Conservation (phyloP, 2,113 vertebrate species). For the Suricata suricatta region DNA sequence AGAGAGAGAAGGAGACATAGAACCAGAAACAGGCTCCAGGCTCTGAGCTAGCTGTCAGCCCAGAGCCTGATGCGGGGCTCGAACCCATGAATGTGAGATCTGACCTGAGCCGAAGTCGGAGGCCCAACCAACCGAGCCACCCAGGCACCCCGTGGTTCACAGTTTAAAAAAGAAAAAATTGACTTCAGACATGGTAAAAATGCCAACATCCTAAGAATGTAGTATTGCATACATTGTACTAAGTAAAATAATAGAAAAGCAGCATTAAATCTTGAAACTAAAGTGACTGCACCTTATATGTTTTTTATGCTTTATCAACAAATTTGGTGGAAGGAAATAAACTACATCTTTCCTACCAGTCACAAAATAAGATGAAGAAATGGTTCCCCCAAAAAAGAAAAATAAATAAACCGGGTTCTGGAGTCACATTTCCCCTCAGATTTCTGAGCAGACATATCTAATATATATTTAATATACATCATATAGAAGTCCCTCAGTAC, state of each 20-base stretch:
- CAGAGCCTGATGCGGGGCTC: too few relatives aligned
- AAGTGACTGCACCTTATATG: neutral
- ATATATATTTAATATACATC: neutral
- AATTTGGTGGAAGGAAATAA: slow-evolving; percentile 4
- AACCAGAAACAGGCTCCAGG: too few relatives aligned
- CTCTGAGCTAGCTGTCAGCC: too few relatives aligned
- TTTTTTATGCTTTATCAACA: slow-evolving; percentile 5
- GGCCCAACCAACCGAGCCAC: too few relatives aligned
- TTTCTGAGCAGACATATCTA: neutral
- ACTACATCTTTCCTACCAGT: neutral
- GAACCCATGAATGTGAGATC: too few relatives aligned
- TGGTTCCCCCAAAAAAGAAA: too few relatives aligned
- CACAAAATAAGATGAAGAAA: slow-evolving; percentile 24
- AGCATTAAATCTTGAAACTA: neutral
- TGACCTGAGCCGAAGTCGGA: too few relatives aligned
- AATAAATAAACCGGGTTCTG: neutral
- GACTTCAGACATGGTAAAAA: neutral
- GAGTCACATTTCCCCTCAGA: neutral
- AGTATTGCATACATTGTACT: neutral
- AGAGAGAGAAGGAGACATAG: too few relatives aligned
- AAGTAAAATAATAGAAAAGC: neutral
- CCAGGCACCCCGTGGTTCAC: too few relatives aligned
- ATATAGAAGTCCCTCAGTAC: neutral
- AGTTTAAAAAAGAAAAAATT: neutral
- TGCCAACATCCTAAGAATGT: slow-evolving; percentile 13